phyloP scores from a whole-genome alignment of 2,888 invertebrate species.

The Pediacus dermestoides region DNA sequence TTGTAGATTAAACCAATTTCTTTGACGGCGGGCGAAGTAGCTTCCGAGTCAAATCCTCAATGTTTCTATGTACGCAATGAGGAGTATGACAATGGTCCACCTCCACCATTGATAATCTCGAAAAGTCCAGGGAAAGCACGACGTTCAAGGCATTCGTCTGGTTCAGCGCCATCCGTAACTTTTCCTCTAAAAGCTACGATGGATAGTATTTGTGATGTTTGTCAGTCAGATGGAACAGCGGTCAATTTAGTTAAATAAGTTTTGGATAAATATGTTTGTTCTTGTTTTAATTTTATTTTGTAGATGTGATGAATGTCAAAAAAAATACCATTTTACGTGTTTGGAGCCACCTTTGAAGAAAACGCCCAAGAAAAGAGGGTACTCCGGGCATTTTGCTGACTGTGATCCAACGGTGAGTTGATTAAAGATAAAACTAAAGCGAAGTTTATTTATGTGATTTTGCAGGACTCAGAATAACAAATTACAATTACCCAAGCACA shows the following conservation, averaged over 20 bases:
- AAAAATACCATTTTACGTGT: constrained; percentile 89
- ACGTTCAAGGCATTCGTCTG: too few relatives aligned
- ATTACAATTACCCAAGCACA: too few relatives aligned
- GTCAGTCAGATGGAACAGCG: constrained; percentile 58
- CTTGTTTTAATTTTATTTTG: constrained; percentile 13
- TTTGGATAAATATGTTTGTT: too few relatives aligned
- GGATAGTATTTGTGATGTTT: constrained; percentile 62
- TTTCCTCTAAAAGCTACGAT: constrained; percentile 11
- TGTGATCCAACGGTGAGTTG: constrained; percentile 80
- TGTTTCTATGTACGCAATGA: constrained; percentile 75
- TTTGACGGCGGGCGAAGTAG: constrained; percentile 69
- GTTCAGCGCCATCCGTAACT: too few relatives aligned
- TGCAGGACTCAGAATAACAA: constrained; percentile 34
- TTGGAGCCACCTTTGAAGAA: constrained; percentile 91
- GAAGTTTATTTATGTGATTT: too few relatives aligned
- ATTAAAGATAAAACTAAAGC: too few relatives aligned
- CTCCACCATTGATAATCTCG: too few relatives aligned
- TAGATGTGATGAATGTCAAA: constrained; percentile 89
- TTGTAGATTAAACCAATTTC: constrained; percentile 72
- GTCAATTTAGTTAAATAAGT: constrained; percentile 67
- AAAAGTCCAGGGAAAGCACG: too few relatives aligned
- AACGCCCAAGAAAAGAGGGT: constrained; percentile 89
- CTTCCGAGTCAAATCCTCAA: constrained; percentile 64
- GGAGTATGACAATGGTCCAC: constrained; percentile 55
- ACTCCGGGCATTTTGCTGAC: constrained; percentile 94